Evolutionary conservation across 2,888 invertebrate species (phyloP), one percentile per base, ranked within the genome.

Genomic region (Pycnomerus fuliginosus): DNA sequence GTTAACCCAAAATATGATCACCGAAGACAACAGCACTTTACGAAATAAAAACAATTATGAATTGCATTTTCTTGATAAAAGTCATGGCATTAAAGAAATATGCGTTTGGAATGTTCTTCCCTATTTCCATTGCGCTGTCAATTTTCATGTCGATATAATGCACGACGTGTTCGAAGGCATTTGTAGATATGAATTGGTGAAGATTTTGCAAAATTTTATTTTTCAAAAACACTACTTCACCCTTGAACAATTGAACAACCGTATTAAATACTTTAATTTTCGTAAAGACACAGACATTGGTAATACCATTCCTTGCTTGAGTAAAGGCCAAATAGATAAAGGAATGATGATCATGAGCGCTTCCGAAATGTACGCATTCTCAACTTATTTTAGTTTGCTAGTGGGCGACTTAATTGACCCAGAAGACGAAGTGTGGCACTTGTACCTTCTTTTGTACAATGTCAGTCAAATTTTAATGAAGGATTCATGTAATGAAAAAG

Each of bases 121-220:
- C 11, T 25, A 25, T 25, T 25, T 25, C 25, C 25, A 25, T 10
- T 25, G 25, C 25, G 11, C 25, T 3, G 10, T 4, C 7, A 25
- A 25, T 25, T 3, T 25, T 25, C 5, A 4, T 25, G 8, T 25
- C 11, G 25, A 25, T 10, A 25, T 25, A 4, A 25, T 25, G 25
- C 25, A 25, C 11, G 25, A 25, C 25, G 4, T 25, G 25, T 25
- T 10, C 11, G 25, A 25, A 25, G 25, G 25, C 25, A 12, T 25
- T 25, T 25, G 25, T 10, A 4, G 25, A 4, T 25, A 25, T 25
- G 7, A 7, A 10, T 25, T 25, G 8, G 25, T 8, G 4, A 4
- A 25, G 11, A 10, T 25, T 8, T 10, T 25, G 4, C 8, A 25
- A 4, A 10, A 4, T 4, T 25, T 7, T 3, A 25, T 25, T 25